Conservation (phyloP, 1,140 invertebrate species). For the Luehdorfia chinensis region DNA sequence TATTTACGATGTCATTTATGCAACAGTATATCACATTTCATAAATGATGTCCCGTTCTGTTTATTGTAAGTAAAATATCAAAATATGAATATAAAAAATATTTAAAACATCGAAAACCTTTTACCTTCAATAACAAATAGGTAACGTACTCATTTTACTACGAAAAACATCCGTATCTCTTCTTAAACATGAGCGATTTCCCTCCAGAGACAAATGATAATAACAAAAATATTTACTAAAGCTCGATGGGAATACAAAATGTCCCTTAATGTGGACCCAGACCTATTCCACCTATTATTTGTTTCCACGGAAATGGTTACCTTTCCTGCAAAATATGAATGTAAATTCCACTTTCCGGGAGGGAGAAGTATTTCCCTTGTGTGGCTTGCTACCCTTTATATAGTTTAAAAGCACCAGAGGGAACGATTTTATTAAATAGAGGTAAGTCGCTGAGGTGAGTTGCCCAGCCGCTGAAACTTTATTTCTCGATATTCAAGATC, state of each 20-base stretch:
- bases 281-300: constrained; percentile 70
- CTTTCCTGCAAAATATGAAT: constrained; percentile 58
- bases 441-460: constrained; percentile 35
- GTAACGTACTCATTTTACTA: constrained; percentile 38
- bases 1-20: no score
- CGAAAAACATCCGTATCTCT: constrained; percentile 26
- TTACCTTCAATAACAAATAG: constrained; percentile 39
- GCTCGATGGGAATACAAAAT: constrained; percentile 64
- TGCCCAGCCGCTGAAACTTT: not conserved
- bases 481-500: constrained; percentile 11
- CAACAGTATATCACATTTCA: no score
- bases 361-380: constrained; percentile 32
- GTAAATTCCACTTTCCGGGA: constrained; percentile 57
- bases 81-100: no score
- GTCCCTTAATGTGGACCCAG: constrained; percentile 68
- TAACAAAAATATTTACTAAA: constrained; percentile 73
- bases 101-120: not conserved
- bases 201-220: constrained; percentile 33
- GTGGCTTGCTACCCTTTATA: constrained; percentile 40
- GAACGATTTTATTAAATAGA: constrained; percentile 54
- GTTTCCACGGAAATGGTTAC: constrained; percentile 52
- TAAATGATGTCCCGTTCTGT: not conserved
- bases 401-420: constrained; percentile 42
- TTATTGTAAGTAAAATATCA: not conserved
- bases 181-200: constrained; percentile 22